Evolutionary conservation across 2,797 vertebrate species (phyloP).

Genomic region (Benthosema pterotum): DNA sequence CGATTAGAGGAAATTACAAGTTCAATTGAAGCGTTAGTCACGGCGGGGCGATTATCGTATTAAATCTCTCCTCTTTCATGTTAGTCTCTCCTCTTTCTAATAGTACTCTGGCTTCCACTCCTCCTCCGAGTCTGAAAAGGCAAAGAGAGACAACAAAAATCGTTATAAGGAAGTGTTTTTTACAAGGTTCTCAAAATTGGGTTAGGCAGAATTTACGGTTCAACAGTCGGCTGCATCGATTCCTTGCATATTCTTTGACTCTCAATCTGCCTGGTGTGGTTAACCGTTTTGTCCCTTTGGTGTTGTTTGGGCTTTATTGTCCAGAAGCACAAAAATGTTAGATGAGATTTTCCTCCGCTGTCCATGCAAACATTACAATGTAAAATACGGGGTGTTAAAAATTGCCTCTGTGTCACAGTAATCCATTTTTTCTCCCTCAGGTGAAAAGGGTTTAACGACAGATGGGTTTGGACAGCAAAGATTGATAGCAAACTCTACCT

Average conservation of each 20-base stretch:
- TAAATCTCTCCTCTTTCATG: background rate
- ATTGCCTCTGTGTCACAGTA: too few relatives aligned
- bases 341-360: too few relatives aligned
- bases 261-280: background rate
- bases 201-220: background rate
- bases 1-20: background rate
- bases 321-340: too few relatives aligned
- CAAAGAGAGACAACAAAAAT: constrained; percentile 12
- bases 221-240: too few relatives aligned
- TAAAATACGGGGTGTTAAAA: too few relatives aligned
- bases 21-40: constrained; percentile 11
- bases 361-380: background rate
- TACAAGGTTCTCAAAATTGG: background rate
- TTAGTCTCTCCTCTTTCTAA: constrained; percentile 28
- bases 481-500: constrained; percentile 58
- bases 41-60: background rate
- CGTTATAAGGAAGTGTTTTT: background rate
- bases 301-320: too few relatives aligned
- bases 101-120: constrained; percentile 62
- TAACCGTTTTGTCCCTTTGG: too few relatives aligned
- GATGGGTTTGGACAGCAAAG: too few relatives aligned
- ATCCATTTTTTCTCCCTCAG: too few relatives aligned
- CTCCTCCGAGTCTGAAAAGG: constrained; percentile 64
- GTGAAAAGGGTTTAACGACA: too few relatives aligned
- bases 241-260: too few relatives aligned